phyloP scores from a whole-genome alignment of 2,113 vertebrate genomes.

The Elaphurus davidianus region DNA sequence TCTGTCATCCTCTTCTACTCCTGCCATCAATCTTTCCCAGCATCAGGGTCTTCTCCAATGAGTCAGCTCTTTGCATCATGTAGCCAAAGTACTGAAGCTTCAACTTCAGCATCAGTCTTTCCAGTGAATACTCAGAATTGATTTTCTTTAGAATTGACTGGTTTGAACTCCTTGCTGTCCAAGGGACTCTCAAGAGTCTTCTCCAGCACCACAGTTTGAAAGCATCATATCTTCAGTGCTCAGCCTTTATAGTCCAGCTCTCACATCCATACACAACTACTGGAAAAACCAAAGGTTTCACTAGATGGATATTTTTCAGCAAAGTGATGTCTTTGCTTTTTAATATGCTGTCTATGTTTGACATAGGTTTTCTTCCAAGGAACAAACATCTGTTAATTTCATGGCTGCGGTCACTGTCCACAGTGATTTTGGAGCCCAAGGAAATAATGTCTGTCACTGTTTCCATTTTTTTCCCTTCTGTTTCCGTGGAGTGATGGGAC shows the following conservation, averaged over 20 bases:
- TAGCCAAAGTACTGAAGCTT: no score
- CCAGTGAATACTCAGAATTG: neutral
- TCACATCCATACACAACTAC: neutral
- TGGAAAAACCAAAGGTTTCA: neutral
- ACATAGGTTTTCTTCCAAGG: neutral
- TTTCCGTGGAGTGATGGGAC: neutral
- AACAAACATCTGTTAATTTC: neutral
- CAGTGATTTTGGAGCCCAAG: neutral
- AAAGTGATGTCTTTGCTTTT: neutral
- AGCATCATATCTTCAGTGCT: neutral
- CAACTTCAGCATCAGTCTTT: no score
- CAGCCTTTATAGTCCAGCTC: neutral
- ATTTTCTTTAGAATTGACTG: neutral
- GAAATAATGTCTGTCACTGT: neutral
- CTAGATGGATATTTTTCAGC: accelerated
- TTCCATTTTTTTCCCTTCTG: neutral
- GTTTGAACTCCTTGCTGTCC: neutral
- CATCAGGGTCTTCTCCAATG: no score
- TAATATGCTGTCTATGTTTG: neutral
- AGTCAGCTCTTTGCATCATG: no score
- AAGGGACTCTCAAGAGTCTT: neutral
- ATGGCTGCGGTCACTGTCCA: neutral
- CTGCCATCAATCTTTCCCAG: no score
- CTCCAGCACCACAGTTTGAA: neutral
- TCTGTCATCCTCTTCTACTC: no score